Conservation (phyloP, 1,140 invertebrate genomes). For the Apocrypta bakeri region DNA sequence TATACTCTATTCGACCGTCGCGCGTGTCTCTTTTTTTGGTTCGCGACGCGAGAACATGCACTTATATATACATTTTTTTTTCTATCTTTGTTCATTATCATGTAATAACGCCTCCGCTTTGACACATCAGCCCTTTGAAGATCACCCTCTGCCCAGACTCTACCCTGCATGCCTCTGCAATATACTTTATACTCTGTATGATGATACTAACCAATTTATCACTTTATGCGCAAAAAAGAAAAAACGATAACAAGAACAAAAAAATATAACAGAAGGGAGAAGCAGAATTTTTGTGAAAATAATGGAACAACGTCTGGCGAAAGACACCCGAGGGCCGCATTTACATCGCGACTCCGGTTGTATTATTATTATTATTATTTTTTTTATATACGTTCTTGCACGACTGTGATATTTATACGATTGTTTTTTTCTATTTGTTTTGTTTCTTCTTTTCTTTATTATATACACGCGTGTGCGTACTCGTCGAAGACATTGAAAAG, state of each 20-base stretch:
- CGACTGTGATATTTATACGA: constrained; percentile 44
- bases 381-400: background rate
- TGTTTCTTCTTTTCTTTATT: constrained; percentile 5
- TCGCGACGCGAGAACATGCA: background rate
- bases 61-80: background rate
- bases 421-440: constrained; percentile 27
- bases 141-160: background rate
- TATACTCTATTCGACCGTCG: background rate
- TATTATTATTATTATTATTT: background rate
- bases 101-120: background rate
- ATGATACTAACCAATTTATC: background rate
- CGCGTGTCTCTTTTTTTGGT: background rate
- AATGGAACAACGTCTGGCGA: background rate
- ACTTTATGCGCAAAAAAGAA: background rate
- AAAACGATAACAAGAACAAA: background rate
- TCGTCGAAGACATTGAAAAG: background rate
- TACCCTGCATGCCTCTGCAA: constrained; percentile 28
- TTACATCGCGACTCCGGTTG: background rate
- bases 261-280: background rate
- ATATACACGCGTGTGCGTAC: background rate
- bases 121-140: constrained; percentile 18
- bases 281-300: background rate
- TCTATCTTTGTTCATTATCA: background rate
- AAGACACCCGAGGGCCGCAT: background rate
- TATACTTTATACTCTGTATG: background rate